Conservation (phyloP, 2,113 vertebrate genomes). For the Catharus fuscescens region DNA sequence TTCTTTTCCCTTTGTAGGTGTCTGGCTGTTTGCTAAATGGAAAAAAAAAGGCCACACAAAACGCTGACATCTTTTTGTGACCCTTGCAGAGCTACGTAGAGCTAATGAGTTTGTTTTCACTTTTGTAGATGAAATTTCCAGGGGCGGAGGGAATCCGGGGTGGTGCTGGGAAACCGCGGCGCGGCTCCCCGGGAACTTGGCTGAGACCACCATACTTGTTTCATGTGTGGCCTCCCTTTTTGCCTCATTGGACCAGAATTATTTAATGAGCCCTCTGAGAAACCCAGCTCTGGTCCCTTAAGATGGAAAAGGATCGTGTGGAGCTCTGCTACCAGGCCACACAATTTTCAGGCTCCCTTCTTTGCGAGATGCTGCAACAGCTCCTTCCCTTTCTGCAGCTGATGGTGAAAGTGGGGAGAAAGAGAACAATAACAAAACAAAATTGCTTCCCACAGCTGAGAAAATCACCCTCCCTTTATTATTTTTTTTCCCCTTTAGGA, state of each 20-base stretch:
- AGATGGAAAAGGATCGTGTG: conserved; percentile 59
- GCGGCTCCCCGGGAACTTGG: conserved; percentile 68
- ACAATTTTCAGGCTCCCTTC: conserved; percentile 57
- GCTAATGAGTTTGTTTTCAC: conserved; percentile 76
- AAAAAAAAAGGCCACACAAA: conserved; percentile 74
- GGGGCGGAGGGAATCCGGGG: conserved; percentile 70
- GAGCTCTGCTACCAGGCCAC: conserved; percentile 70
- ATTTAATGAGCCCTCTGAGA: conserved; percentile 74
- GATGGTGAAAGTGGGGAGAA: conserved; percentile 67
- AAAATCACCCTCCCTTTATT: conserved; percentile 71
- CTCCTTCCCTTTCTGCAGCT: conserved; percentile 59
- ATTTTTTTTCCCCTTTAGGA: conserved; percentile 65
- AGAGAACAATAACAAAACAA: conserved; percentile 62
- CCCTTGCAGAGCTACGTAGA: conserved; percentile 52
- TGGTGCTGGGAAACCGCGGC: conserved; percentile 68
- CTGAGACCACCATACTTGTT: conserved; percentile 76
- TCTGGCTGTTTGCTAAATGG: conserved; percentile 24
- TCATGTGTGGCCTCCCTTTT: conserved; percentile 77
- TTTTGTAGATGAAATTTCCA: conserved; percentile 71
- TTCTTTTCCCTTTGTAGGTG: conserved; percentile 46
- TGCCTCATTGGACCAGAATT: conserved; percentile 72
- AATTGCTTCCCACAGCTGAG: conserved; percentile 67
- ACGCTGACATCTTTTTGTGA: conserved; percentile 62
- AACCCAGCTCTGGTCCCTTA: conserved; percentile 60
- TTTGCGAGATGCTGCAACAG: conserved; percentile 26